Evolutionary conservation across 1,140 invertebrate genomes (phyloP).

Genomic region (Sminthurinus signatus): DNA sequence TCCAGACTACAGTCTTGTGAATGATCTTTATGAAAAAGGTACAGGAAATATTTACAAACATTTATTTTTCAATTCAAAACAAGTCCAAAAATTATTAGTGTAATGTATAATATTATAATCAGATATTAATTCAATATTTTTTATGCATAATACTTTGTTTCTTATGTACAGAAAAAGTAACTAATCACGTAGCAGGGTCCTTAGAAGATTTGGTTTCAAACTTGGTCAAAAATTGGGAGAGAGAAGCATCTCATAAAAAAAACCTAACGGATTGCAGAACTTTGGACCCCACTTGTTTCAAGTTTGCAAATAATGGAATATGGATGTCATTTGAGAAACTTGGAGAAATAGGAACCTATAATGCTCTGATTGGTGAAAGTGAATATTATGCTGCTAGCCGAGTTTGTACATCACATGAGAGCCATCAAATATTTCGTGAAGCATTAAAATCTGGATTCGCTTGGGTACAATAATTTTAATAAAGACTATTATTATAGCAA

Average conservation of each 20-base stretch:
- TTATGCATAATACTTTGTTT: not conserved
- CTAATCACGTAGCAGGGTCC: constrained; percentile 12
- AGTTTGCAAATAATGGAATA: constrained; percentile 2
- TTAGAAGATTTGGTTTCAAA: constrained; percentile 27
- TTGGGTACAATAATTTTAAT: too few relatives aligned
- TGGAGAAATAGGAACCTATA: constrained; percentile 25
- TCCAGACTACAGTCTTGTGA: constrained; percentile 31
- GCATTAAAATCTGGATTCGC: constrained; percentile 22
- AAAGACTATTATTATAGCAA: too few relatives aligned
- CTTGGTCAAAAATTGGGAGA: constrained; percentile 35
- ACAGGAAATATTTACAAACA: constrained; percentile 1
- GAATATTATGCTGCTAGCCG: constrained; percentile 21
- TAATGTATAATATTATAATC: not conserved
- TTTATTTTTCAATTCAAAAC: not conserved
- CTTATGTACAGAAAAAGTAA: constrained; percentile 13
- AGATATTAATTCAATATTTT: not conserved
- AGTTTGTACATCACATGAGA: not conserved
- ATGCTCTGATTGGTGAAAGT: constrained; percentile 25
- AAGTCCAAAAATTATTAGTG: not conserved
- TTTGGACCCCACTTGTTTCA: not conserved
- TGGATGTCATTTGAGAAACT: constrained; percentile 5
- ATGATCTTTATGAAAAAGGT: constrained; percentile 27
- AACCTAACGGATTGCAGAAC: constrained; percentile 25
- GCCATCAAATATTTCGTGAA: constrained; percentile 23
- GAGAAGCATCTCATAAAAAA: constrained; percentile 29